Base-by-base conservation (phyloP, 2,888 invertebrate species). In the Incurvaria masculella region DNA sequence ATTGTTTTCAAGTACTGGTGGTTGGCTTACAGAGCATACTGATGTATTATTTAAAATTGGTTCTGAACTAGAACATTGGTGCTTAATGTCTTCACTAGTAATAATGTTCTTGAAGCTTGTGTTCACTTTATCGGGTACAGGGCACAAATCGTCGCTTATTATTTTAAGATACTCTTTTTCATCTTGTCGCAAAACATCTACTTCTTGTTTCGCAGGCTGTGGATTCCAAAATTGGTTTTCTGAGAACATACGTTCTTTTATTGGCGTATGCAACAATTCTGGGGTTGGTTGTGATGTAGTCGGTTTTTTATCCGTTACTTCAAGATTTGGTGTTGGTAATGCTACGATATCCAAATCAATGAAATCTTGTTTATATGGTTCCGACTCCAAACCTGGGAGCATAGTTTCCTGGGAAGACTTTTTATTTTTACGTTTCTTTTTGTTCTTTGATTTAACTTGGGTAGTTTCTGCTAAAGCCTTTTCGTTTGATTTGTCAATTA, bases 151-250 rank as follows among this genome's bases (percentile, higher is more conserved):
- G n/a, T n/a, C n/a, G n/a, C n/a, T n/a, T 11, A n/a, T 8, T 33
- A 33, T 8, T 33, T 33, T 14, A 33, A 33, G 8, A 33, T 8
- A 14, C 14, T 33, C 33, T 14, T 33, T n/a, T 33, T 33, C 33
- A 33, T 14, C 14, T 6, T 33, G 8, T 11, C 11, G 14, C 4
- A 6, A 4, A 10, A 23, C 23, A n/a, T 3, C 14, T 33, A 33
- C 8, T 14, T 33, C 14, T 33, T 33, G 23, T 10, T 4, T 10
- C 10, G 23, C 4, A 6, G 4, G 23, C 10, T 23, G 33, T 11
- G 14, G 56, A 63, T 73, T 78, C 78, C 78, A 78, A 51, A 62
- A 78, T 44, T 78, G 78, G 44, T 74, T 72, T 59, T 78, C 78
- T 2, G 72, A 69, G 56, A 68, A 78, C 20, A 68, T 51, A 52